A percentile compares a stretch with the other conserved stretches of the same genome.
phyloP scores from a whole-genome alignment of 2,797 vertebrate genomes.

The Eleutherodactylus coqui region DNA sequence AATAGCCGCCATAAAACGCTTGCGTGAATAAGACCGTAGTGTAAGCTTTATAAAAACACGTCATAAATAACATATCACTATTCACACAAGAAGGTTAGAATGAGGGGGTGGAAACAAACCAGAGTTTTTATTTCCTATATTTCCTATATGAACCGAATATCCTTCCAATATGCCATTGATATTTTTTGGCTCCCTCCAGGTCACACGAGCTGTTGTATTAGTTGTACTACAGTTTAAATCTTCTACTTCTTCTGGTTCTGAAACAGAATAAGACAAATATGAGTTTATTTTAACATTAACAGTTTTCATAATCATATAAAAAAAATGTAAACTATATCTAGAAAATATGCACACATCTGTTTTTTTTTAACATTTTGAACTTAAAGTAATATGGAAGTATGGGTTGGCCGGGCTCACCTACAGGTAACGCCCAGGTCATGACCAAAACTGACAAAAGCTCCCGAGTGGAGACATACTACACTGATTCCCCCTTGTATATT shows the following conservation, averaged over 20 bases:
- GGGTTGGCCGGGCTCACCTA: too few species aligned
- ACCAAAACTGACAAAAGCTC: too few species aligned
- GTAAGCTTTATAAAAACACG: too few species aligned
- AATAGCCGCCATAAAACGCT: too few species aligned
- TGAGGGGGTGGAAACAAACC: not conserved
- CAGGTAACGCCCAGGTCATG: too few species aligned
- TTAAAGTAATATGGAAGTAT: too few species aligned
- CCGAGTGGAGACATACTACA: too few species aligned
- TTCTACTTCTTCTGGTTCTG: conserved; percentile 13
- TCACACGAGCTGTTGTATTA: not conserved
- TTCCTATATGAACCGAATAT: not conserved
- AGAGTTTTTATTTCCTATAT: not conserved
- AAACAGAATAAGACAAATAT: not conserved
- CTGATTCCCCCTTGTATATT: too few species aligned
- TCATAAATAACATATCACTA: too few species aligned
- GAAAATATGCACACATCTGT: too few species aligned
- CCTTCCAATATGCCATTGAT: not conserved
- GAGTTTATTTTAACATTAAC: not conserved
- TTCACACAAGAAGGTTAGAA: not conserved
- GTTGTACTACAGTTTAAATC: fast-evolving
- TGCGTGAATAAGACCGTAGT: too few species aligned
- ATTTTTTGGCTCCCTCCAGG: not conserved
- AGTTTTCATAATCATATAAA: not conserved
- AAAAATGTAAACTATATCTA: not conserved
- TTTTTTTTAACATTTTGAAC: too few species aligned